phyloP scores from a whole-genome alignment of 2,888 invertebrate species.

The Noctua janthe region DNA sequence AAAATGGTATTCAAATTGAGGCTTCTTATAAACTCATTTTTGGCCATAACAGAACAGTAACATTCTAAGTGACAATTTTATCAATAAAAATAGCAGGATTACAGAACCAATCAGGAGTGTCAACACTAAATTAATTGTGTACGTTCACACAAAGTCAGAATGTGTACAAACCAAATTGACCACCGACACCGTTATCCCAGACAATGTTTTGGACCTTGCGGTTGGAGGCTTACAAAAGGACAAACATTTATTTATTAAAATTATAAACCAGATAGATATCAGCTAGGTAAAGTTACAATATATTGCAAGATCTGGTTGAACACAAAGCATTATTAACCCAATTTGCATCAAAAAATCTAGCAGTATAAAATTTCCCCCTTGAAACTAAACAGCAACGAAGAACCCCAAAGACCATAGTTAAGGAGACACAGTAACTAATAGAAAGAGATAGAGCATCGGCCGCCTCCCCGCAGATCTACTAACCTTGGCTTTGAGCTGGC shows the following conservation, averaged over 20 bases:
- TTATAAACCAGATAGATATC: conserved; percentile 65
- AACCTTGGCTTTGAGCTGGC: conserved; percentile 85
- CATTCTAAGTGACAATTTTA: background rate
- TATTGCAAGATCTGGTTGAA: conserved; percentile 41
- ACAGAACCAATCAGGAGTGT: conserved; percentile 78
- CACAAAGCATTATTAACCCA: conserved; percentile 44
- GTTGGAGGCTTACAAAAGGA: conserved; percentile 86
- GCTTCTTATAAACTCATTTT: background rate
- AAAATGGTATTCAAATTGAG: conserved; percentile 12
- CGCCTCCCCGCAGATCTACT: conserved; percentile 76
- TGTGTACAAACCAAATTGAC: conserved; percentile 89
- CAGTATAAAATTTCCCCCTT: conserved; percentile 59
- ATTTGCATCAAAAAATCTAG: conserved; percentile 44
- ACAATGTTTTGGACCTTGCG: conserved; percentile 88
- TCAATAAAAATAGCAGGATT: conserved; percentile 69
- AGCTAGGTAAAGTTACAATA: conserved; percentile 52
- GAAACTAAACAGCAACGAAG: conserved; percentile 69
- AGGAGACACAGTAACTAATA: conserved; percentile 82
- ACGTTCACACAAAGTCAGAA: conserved; percentile 73
- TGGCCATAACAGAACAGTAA: background rate
- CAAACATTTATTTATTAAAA: conserved; percentile 83
- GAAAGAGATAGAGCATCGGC: conserved; percentile 76
- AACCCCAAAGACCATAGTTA: conserved; percentile 76
- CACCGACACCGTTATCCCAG: conserved; percentile 89
- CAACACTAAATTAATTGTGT: conserved; percentile 73